Evolutionary conservation across 2,797 vertebrate species (phyloP).

Genomic region (Columba guinea): DNA sequence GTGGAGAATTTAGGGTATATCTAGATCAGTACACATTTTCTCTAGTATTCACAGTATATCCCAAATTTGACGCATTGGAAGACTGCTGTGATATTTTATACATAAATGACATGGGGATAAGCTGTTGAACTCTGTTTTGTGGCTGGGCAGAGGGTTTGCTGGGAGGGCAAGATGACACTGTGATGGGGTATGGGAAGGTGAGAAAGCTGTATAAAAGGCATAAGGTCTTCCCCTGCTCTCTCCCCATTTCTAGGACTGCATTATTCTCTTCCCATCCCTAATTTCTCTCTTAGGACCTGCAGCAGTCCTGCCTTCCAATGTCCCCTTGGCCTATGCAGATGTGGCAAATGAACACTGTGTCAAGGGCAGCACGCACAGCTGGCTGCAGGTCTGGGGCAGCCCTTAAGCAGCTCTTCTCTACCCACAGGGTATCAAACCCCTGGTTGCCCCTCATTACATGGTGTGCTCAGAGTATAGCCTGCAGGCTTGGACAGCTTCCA

Average conservation of each 20-base stretch:
- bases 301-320: neutral
- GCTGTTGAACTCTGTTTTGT: neutral
- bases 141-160: neutral
- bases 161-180: accelerated
- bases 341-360: accelerated
- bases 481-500: neutral
- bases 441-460: accelerated
- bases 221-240: neutral
- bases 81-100: neutral
- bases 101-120: no score
- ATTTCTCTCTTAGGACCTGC: neutral
- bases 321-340: accelerated
- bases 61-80: neutral
- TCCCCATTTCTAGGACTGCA: neutral
- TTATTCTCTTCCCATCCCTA: neutral
- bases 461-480: neutral
- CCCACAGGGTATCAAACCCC: neutral
- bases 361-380: neutral
- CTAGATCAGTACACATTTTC: neutral
- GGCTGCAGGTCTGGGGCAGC: neutral
- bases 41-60: neutral
- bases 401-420: neutral
- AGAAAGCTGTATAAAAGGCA: neutral
- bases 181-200: accelerated
- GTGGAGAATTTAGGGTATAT: neutral